Evolutionary conservation across 2,113 vertebrate genomes (phyloP).

Genomic region (Piaya cayana): DNA sequence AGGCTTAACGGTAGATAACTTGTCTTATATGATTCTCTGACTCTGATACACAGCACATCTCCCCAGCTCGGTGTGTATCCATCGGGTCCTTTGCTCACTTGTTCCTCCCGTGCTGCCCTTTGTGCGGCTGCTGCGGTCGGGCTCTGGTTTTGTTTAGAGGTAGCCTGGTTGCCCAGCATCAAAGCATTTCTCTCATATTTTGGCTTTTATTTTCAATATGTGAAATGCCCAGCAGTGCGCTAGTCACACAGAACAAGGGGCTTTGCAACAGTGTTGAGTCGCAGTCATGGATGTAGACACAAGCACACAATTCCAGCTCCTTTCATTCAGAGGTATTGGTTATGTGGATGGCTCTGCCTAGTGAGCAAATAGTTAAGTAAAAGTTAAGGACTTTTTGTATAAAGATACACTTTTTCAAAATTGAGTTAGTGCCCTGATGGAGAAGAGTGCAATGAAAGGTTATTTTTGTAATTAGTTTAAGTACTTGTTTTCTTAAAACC

Average conservation of each 20-base stretch:
- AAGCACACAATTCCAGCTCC: background rate
- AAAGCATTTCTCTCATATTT: background rate
- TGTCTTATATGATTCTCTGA: background rate
- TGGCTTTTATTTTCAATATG: background rate
- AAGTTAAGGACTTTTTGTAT: background rate
- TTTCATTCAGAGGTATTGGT: background rate
- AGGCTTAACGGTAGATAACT: background rate
- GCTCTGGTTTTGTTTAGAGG: background rate
- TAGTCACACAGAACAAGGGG: background rate
- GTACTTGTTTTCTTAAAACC: background rate
- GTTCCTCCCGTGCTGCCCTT: background rate
- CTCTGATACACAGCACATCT: background rate
- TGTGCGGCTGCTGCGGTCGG: background rate
- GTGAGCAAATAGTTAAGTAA: background rate
- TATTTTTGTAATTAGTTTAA: conserved; percentile 1
- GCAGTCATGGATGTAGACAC: fast-evolving
- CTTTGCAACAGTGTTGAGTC: background rate
- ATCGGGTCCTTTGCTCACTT: background rate
- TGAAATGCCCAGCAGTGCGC: background rate
- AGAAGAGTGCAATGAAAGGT: background rate
- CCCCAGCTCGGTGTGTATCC: background rate
- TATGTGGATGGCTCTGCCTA: background rate
- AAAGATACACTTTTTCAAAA: background rate
- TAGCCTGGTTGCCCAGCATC: background rate
- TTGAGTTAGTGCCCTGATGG: background rate